Base-by-base conservation (phyloP, 1,140 invertebrate genomes). In the Mactra quadrangularis region DNA sequence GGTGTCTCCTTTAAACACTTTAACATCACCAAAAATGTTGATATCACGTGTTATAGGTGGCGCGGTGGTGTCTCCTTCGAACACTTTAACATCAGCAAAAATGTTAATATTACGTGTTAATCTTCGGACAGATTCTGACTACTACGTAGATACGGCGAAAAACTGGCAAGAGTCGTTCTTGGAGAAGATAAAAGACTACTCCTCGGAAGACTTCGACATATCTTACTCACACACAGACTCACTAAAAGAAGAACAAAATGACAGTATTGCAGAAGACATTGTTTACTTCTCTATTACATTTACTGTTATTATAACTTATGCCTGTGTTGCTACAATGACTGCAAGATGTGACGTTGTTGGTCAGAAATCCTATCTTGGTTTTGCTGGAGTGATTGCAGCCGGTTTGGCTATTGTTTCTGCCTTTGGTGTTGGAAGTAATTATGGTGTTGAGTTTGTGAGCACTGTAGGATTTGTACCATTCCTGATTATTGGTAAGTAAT, bases 401-500 rank as follows among this genome's bases (percentile, higher is more conserved):
- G 95, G 96, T 25, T n/a, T 68, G 6, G 97, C 97, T 17, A 98
- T 97, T 0, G 93, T 96, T 0, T 96, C 97, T 2, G 97, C 97
- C 0, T 99, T 99, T 89, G 98, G 98, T 52, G 93, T 97, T 53
- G 96, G 97, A 83, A 96, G 97, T 90, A 98, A 98, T 93, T 94
- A 96, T 68, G 97, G 97, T 4, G 95, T 98, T 55, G 96, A 97
- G 78, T 99, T 99, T 93, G 99, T 99, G 87, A 97, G 97, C 27
- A 97, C 99, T 78, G 98, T 98, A 92, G 94, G 98, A 60, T 97
- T 98, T 0, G 97, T 97, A 2, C 98, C 98, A 3, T 98, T 99
- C 90, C 95, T 99, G 41, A 97, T 98, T 95, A 96, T 99, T 84
- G 97, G 98, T 98, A 94, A 96, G 29, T 52, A 9, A 96, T 41